Percentiles rank a stretch among this genome's conserved stretches.
Evolutionary conservation across 2,113 vertebrate species (phyloP).

Genomic region (Madoqua kirkii): DNA sequence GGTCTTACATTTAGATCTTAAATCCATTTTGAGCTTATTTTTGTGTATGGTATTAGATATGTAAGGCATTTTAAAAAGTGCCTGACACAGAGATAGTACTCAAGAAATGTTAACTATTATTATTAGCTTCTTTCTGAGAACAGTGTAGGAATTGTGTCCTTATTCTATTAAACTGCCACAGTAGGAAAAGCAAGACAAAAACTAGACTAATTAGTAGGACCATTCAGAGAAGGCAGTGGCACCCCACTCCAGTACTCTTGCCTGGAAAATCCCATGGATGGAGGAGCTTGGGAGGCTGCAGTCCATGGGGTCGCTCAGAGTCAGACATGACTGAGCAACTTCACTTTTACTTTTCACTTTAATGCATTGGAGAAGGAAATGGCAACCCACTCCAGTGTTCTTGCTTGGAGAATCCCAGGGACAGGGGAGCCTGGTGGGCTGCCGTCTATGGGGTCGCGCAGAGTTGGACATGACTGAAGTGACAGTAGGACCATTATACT

Average conservation of each 20-base stretch:
- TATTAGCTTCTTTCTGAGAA: conserved; percentile 5
- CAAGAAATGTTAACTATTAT: not conserved
- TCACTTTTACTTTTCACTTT: too few species aligned
- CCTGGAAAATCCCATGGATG: too few species aligned
- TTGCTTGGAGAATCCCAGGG: too few species aligned
- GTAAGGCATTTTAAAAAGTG: not conserved
- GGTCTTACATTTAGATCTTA: not conserved
- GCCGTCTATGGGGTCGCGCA: too few species aligned
- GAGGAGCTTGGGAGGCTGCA: too few species aligned
- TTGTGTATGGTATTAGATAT: not conserved
- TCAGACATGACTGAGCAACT: too few species aligned
- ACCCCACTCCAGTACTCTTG: too few species aligned
- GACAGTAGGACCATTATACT: not conserved
- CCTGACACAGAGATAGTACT: not conserved
- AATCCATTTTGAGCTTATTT: not conserved
- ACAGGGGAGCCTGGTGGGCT: too few species aligned
- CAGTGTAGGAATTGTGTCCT: not conserved
- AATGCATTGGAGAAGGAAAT: too few species aligned
- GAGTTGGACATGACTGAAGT: too few species aligned
- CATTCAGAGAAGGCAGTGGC: not conserved
- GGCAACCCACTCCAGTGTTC: too few species aligned
- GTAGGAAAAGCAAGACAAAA: conserved; percentile 30
- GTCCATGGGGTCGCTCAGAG: too few species aligned
- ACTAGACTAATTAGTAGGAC: not conserved
- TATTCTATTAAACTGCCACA: conserved; percentile 27